These are phyloP conservation scores for Crypturellus tataupa DNA, from an alignment of 2,797 vertebrate genomes.

Conservation along the genomic window DNA sequence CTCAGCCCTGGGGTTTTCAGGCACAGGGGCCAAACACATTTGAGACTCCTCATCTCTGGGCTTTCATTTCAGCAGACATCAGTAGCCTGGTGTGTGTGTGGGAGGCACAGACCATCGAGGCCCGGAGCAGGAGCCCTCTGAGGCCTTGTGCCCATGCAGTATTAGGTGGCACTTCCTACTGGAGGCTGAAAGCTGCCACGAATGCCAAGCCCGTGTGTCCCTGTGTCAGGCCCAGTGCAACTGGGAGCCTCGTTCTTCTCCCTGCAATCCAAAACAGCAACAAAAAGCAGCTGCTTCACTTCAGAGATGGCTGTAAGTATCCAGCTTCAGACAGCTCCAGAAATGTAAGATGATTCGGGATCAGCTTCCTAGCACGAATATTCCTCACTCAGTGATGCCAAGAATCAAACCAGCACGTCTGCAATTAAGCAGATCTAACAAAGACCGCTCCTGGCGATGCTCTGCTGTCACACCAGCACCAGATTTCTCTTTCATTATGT, in stretches of 20 bases:
- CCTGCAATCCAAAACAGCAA: background rate
- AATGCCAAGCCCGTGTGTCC: background rate
- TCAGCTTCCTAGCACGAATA: conserved; percentile 42
- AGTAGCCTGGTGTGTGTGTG: background rate
- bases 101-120: background rate
- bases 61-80: background rate
- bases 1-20: background rate
- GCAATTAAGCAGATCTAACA: conserved; percentile 48
- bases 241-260: background rate
- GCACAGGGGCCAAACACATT: background rate
- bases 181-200: background rate
- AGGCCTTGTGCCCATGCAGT: background rate
- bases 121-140: background rate
- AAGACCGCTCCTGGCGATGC: background rate
- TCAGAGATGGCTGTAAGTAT: conserved; percentile 19
- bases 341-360: conserved; percentile 34
- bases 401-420: conserved; percentile 15
- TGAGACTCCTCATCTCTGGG: background rate
- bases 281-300: conserved; percentile 40
- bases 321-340: conserved; percentile 40
- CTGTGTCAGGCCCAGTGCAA: background rate
- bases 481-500: conserved; percentile 50
- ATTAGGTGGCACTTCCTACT: background rate
- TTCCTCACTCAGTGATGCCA: conserved; percentile 4
- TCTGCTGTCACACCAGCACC: conserved; percentile 40